phyloP scores from a whole-genome alignment of 2,888 invertebrate species.

The Entomobrya proxima region DNA sequence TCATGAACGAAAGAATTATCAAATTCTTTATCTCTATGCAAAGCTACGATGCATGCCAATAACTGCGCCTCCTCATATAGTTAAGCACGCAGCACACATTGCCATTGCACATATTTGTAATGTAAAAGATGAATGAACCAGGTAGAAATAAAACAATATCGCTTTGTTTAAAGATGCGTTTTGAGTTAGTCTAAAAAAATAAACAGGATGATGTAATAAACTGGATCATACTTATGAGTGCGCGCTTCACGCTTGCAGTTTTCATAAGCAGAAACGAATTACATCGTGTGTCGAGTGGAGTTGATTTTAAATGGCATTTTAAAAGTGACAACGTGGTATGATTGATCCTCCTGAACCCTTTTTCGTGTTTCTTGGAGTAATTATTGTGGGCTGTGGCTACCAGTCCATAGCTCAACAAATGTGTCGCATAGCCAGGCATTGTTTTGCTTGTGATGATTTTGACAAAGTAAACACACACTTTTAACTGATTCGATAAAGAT shows the following conservation, averaged over 20 bases:
- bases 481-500: neutral
- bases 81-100: neutral
- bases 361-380: constrained; percentile 33
- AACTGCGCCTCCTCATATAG: neutral
- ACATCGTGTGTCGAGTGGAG: neutral
- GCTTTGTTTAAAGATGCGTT: neutral
- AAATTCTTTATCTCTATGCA: too few species aligned
- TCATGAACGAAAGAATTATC: too few species aligned
- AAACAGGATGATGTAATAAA: neutral
- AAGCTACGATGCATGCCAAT: too few species aligned
- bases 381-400: constrained; percentile 45
- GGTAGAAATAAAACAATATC: neutral
- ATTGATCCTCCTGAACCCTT: constrained; percentile 11
- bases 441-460: neutral
- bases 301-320: constrained; percentile 25
- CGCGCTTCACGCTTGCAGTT: neutral
- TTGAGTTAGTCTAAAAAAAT: neutral
- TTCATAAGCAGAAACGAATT: neutral
- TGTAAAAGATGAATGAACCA: constrained; percentile 23
- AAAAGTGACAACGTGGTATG: neutral
- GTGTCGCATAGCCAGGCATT: neutral
- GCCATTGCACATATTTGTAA: neutral
- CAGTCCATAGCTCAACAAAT: neutral
- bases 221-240: too few species aligned
- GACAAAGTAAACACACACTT: neutral